Percentiles rank a stretch among this genome's conserved stretches.
Conservation (phyloP, 2,888 invertebrate genomes). For the Ischnus inquisitorius region DNA sequence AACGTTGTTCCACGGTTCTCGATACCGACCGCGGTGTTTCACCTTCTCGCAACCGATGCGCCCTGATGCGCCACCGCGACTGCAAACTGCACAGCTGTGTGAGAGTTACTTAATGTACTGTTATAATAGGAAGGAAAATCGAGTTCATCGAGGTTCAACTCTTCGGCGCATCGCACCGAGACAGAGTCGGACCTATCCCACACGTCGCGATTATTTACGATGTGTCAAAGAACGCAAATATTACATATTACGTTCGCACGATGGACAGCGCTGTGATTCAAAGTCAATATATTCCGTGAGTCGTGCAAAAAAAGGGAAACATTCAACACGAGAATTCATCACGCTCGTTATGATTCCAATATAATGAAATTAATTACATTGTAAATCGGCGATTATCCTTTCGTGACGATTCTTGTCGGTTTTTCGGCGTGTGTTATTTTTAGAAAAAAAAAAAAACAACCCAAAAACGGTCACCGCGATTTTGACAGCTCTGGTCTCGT, state of each 20-base stretch:
- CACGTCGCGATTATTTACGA: conserved; percentile 51
- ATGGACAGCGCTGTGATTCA: conserved; percentile 47
- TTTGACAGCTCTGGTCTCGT: too few species aligned
- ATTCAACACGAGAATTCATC: conserved; percentile 43
- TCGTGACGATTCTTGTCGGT: background rate
- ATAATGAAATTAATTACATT: background rate
- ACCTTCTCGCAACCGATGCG: background rate
- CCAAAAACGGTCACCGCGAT: too few species aligned
- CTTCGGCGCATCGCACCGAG: conserved; percentile 19
- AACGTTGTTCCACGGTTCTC: too few species aligned
- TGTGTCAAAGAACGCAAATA: conserved; percentile 40
- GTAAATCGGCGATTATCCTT: background rate
- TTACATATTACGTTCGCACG: conserved; percentile 23
- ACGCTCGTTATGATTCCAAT: background rate
- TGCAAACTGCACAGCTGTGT: conserved; percentile 7
- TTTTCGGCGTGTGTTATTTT: background rate
- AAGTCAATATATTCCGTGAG: conserved; percentile 60
- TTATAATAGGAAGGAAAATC: background rate
- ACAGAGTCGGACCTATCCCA: conserved; percentile 32
- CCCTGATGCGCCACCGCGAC: background rate
- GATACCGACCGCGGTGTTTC: too few species aligned
- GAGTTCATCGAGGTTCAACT: conserved; percentile 6
- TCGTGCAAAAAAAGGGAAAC: conserved; percentile 42
- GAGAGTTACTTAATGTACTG: too few species aligned
- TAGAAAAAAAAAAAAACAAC: too few species aligned